Base-by-base conservation (phyloP, 2,888 invertebrate genomes). In the Ornithoptera alexandrae region DNA sequence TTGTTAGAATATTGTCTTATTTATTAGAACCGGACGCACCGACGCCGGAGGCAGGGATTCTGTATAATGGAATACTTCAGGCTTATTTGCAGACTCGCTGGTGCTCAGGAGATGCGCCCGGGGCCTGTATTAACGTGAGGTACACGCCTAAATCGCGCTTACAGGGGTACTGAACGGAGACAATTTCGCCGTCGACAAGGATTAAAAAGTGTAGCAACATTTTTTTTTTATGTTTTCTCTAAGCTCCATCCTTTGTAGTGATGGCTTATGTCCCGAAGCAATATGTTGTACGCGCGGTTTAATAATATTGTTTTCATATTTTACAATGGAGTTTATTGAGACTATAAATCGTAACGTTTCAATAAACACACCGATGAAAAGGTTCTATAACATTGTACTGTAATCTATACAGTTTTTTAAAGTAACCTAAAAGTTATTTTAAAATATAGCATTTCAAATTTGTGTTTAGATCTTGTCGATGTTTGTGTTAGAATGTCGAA, bases 61-160 rank as follows among this genome's bases (percentile, higher is more conserved):
- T 85, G 90, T 90, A 92, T 92, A 92, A 92, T 91, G 88, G 89
- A 91, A 92, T 92, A 91, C 89, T 92, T 90, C 85, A 87, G 84
- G 84, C 85, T 88, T 92, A 91, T 92, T 92, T 91, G 90, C 89
- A 85, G 88, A 88, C 85, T 88, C 89, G 87, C 79, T 83, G 85
- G 82, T 87, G 87, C 86, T 86, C 88, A 86, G 85, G 79, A 84
- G 81, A 84, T 82, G 77, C 77, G 90, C 92, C 88, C 68, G 77
- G 71, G 86, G 91, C 84, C 72, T 73, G 85, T 88, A 89, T 90
- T 90, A 90, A 85, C 86, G 85, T 87, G 82, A 81, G 76, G 77
- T 77, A 79, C 78, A 74, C 74, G 77, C 78, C 75, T 82, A 85
- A 88, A 85, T 86, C 86, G 84, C 79, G 83, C 84, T 82, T 84